phyloP scores from a whole-genome alignment of 2,888 invertebrate species.

The Anthrax anthrax region DNA sequence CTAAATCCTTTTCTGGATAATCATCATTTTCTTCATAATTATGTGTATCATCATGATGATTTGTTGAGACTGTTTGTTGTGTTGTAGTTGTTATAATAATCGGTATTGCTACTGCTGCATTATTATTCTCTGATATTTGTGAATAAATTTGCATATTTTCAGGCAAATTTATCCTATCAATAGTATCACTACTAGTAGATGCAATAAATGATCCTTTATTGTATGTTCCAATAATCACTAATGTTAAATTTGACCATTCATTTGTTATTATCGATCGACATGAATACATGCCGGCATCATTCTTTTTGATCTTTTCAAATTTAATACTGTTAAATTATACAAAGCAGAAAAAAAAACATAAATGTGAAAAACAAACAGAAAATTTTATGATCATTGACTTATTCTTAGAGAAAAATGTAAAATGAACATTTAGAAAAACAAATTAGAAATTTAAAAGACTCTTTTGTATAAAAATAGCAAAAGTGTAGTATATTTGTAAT shows the following conservation, averaged over 20 bases:
- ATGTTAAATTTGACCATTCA: constrained; percentile 24
- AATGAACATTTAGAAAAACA: not conserved
- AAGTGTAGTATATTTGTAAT: no score
- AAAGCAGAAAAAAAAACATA: constrained; percentile 3
- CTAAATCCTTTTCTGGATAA: constrained; percentile 6
- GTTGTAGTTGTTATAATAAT: no score
- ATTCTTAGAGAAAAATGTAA: no score
- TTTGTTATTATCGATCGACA: constrained; percentile 18
- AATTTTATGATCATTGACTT: no score
- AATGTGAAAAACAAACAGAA: no score
- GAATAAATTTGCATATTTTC: constrained; percentile 9
- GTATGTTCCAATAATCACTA: constrained; percentile 19
- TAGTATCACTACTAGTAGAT: constrained; percentile 1
- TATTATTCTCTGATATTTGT: constrained; percentile 6
- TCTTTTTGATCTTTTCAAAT: constrained; percentile 16
- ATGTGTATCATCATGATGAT: constrained; percentile 1
- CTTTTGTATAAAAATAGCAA: no score
- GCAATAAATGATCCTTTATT: not conserved
- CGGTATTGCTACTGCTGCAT: not conserved
- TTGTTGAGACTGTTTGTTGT: no score
- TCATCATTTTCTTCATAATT: constrained; percentile 6
- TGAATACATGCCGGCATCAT: constrained; percentile 24
- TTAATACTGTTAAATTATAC: constrained; percentile 10
- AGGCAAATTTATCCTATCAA: constrained; percentile 5
- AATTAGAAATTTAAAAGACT: not conserved